A percentile compares a stretch with the other conserved stretches of the same genome.
phyloP scores from a whole-genome alignment of 92 coral and sea anemone genomes.

The Zoanthus solanderi region DNA sequence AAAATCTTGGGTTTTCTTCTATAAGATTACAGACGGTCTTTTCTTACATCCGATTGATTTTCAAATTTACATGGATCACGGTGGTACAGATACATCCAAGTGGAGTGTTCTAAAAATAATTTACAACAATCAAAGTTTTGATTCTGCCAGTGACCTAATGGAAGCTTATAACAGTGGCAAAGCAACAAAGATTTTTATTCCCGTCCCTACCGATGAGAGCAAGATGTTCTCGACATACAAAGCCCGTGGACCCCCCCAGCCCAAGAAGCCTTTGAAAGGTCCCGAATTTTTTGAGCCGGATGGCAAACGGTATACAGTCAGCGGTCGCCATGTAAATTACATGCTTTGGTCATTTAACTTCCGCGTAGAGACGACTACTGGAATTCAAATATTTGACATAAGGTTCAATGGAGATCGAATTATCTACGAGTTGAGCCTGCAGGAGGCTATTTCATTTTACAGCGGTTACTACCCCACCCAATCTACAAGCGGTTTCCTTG shows the following conservation, averaged over 20 bases:
- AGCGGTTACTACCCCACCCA: constrained; percentile 72
- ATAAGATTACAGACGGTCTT: constrained; percentile 13
- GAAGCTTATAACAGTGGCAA: constrained; percentile 47
- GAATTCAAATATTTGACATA: constrained; percentile 75
- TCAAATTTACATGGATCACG: constrained; percentile 65
- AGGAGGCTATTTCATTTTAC: constrained; percentile 73
- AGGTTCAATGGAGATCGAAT: constrained; percentile 74
- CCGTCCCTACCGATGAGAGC: constrained; percentile 37
- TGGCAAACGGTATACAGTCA: constrained; percentile 77
- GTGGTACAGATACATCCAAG: constrained; percentile 59
- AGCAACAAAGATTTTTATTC: constrained; percentile 40
- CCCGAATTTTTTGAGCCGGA: constrained; percentile 75
- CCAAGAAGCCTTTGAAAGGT: constrained; percentile 66
- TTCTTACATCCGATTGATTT: constrained; percentile 67
- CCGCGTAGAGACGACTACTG: constrained; percentile 67
- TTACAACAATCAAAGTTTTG: constrained; percentile 70
- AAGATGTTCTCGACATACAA: constrained; percentile 53
- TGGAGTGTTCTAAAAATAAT: constrained; percentile 67
- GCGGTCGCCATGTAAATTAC: constrained; percentile 68
- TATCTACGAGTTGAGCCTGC: constrained; percentile 78
- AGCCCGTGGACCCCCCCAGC: constrained; percentile 70
- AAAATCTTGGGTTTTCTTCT: constrained; percentile 65
- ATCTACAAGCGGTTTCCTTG: constrained; percentile 63
- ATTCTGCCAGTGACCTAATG: constrained; percentile 55
- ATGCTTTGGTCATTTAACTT: constrained; percentile 83